Base-by-base conservation (phyloP, 2,797 vertebrate species). In the Xenentodon cancila region DNA sequence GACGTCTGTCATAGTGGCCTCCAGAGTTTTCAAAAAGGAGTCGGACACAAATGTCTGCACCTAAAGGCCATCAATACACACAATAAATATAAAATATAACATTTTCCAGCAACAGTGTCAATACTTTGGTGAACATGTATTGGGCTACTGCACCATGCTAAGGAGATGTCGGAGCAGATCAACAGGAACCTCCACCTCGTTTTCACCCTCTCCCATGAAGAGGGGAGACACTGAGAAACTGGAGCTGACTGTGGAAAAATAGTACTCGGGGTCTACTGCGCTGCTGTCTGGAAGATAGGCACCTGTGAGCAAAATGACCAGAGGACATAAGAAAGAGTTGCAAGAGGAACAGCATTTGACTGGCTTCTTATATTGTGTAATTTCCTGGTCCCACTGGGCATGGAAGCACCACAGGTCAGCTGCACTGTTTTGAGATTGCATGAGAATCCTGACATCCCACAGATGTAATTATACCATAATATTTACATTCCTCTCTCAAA, bases 161-260 rank as follows among this genome's bases (percentile, higher is more conserved):
- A 98, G 89, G 48, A 99, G 95, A 75, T 95, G 94, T 11, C 86
- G 92, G 1, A 98, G 95, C 81, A 94, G 87, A 53, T 97, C 95
- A 18, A 96, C 64, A 0, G 97, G 94, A 57, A 97, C 91, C 64
- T 89, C 93, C 74, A 96, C 93, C 81, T 98, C 96, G 13, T 94
- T 94, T 46, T 90, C 95, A 57, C 90, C 92, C 55, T 87, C 69
- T 9, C 93, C 96, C 20, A 93, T 90, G 81, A 95, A 96, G 17
- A 98, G 94, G 21, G 96, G 96, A 48, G 97, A 96, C 59, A 96
- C 90, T 0, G 97, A 97, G 83, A 99, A 99, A 82, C 97, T 98
- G 81, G 97, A 98, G 76, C 96, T 97, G 85, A 98, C 89, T 1
- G 95, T 96, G n/a, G 92, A 95, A 80, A 99, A 98, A 81, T 96